Evolutionary conservation across 2,797 vertebrate genomes (phyloP).

Genomic region (Lophura swinhoii): DNA sequence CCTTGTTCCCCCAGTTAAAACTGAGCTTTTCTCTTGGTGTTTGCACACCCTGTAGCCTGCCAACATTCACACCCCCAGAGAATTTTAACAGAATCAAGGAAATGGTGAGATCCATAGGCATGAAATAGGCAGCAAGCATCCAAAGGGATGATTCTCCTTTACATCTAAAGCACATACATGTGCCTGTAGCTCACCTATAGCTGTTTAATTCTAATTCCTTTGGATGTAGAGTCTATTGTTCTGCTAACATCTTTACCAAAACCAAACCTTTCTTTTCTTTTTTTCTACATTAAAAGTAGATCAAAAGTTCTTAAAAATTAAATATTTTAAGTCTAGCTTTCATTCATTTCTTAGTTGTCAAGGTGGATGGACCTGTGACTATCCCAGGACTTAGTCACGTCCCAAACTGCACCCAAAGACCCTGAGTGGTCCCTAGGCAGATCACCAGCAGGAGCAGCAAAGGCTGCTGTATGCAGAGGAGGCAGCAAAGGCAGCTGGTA

Average conservation of each 20-base stretch:
- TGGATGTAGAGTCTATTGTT: not conserved
- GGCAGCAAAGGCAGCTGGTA: not conserved
- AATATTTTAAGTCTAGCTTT: not conserved
- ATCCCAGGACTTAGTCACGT: not conserved
- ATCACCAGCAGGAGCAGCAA: not conserved
- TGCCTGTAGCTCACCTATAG: not conserved
- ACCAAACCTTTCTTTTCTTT: not conserved
- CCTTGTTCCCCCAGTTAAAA: not conserved
- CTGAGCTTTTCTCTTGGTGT: not conserved
- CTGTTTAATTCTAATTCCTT: not conserved
- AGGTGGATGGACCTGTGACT: too few relatives aligned
- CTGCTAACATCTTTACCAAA: not conserved
- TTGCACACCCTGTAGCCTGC: not conserved
- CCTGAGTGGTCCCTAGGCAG: not conserved
- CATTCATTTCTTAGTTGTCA: not conserved
- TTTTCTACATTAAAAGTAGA: not conserved
- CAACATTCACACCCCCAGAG: not conserved
- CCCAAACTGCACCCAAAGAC: not conserved
- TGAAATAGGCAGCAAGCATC: not conserved
- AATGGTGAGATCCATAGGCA: not conserved
- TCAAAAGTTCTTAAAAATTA: not conserved
- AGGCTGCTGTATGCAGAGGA: fast-evolving
- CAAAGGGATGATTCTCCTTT: not conserved
- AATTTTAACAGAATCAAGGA: not conserved
- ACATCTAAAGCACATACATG: fast-evolving